A percentile compares a stretch with the other conserved stretches of the same genome.
phyloP scores from a whole-genome alignment of 2,888 invertebrate species.

The Eretmocerus hayati region DNA sequence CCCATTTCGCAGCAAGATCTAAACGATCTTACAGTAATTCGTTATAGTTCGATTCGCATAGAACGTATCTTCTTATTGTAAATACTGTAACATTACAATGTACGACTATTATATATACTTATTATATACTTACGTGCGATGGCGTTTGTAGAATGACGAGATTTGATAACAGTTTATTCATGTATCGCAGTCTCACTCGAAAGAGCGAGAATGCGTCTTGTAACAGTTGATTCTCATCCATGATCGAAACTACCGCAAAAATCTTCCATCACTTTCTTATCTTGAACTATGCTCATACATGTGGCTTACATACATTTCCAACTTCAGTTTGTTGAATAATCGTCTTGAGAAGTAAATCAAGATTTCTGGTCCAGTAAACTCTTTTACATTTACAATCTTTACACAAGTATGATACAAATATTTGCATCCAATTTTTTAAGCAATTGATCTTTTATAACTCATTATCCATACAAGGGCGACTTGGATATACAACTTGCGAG shows the following conservation, averaged over 20 bases:
- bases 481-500: slow-evolving; percentile 7
- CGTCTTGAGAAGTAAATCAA: neutral
- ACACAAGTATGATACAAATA: no score
- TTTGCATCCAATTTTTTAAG: neutral
- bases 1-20: slow-evolving; percentile 10
- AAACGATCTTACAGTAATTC: slow-evolving; percentile 15
- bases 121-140: slow-evolving; percentile 30
- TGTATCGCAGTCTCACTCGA: slow-evolving; percentile 15
- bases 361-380: neutral
- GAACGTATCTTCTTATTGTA: slow-evolving; percentile 38
- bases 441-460: neutral
- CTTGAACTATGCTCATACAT: neutral
- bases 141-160: slow-evolving; percentile 28
- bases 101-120: slow-evolving; percentile 35
- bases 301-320: neutral
- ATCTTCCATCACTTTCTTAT: slow-evolving; percentile 5
- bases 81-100: slow-evolving; percentile 41
- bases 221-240: slow-evolving; percentile 9
- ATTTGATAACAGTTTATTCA: slow-evolving; percentile 28
- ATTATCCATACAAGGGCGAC: neutral
- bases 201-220: slow-evolving; percentile 13
- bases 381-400: neutral
- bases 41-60: slow-evolving; percentile 31
- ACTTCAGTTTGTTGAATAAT: neutral
- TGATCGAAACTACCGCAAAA: slow-evolving; percentile 17